phyloP scores from a whole-genome alignment of 2,113 vertebrate genomes.

The Ammodytes marinus region DNA sequence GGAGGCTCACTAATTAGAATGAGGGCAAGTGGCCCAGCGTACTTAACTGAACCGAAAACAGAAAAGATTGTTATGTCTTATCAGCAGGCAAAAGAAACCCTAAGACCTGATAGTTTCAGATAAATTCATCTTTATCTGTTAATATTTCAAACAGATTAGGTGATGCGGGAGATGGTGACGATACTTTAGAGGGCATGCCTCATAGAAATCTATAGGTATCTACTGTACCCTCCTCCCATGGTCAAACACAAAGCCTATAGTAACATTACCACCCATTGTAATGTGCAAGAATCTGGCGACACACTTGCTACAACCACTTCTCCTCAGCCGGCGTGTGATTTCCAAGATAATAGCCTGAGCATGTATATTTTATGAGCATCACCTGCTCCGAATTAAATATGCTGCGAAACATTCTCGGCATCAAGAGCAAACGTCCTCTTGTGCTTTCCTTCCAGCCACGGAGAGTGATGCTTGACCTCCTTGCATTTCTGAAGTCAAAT shows the following conservation, averaged over 20 bases:
- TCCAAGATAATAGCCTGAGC: constrained; percentile 36
- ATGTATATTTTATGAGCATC: constrained; percentile 54
- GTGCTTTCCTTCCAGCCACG: neutral
- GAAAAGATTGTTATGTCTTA: constrained; percentile 43
- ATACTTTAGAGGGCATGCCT: constrained; percentile 10
- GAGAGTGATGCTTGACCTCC: neutral
- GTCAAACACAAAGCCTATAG: constrained; percentile 1
- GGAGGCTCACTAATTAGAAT: constrained; percentile 60
- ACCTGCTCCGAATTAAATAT: constrained; percentile 46
- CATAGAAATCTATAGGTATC: constrained; percentile 21
- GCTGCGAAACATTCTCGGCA: constrained; percentile 17
- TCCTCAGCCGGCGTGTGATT: constrained; percentile 7
- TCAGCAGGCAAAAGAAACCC: constrained; percentile 40
- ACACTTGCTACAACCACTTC: constrained; percentile 17
- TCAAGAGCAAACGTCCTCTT: constrained; percentile 6
- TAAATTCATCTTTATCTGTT: constrained; percentile 36
- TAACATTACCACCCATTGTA: neutral
- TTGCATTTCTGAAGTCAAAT: neutral
- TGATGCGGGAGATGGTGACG: constrained; percentile 19
- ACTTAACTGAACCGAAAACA: constrained; percentile 17
- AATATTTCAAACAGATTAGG: constrained; percentile 41
- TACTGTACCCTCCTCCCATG: constrained; percentile 1
- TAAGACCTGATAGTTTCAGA: constrained; percentile 16
- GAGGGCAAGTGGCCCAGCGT: constrained; percentile 46
- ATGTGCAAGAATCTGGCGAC: constrained; percentile 10